phyloP scores from a whole-genome alignment of 64 coral and sea anemone species.

The Cladopsammia gracilis region DNA sequence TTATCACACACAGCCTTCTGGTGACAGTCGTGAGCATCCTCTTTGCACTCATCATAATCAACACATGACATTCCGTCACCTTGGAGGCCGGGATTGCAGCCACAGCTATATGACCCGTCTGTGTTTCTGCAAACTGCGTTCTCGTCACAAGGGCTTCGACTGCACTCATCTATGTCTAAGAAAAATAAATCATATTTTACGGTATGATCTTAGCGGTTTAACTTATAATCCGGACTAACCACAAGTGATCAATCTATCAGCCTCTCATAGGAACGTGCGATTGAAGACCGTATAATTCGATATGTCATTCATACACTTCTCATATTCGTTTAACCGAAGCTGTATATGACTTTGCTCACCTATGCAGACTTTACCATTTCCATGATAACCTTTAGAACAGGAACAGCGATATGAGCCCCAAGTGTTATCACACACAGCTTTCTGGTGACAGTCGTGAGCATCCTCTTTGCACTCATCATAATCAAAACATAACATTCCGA shows the following conservation, averaged over 20 bases:
- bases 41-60: constrained; percentile 1
- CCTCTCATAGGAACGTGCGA: no score
- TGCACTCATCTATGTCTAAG: constrained; percentile 40
- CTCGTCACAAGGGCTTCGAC: background rate
- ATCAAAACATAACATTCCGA: constrained; percentile 31
- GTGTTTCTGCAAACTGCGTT: constrained; percentile 37
- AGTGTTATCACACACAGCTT: constrained; percentile 12
- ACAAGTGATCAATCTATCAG: no score
- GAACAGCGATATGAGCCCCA: constrained; percentile 9
- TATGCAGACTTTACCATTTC: constrained; percentile 15
- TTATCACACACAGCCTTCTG: constrained; percentile 16
- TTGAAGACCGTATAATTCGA: no score
- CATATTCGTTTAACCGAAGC: no score
- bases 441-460: background rate
- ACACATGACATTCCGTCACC: constrained; percentile 54
- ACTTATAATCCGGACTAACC: no score
- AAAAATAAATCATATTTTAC: background rate
- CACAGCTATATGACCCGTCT: constrained; percentile 54
- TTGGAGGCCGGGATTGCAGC: constrained; percentile 16
- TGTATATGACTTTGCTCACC: background rate
- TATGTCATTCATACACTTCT: no score
- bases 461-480: background rate
- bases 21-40: background rate
- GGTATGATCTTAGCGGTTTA: no score
- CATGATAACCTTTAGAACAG: constrained; percentile 23